These are phyloP conservation scores for Acanthococcus lagerstroemiae DNA, from an alignment of 2,888 invertebrate species.

Conservation along the genomic window DNA sequence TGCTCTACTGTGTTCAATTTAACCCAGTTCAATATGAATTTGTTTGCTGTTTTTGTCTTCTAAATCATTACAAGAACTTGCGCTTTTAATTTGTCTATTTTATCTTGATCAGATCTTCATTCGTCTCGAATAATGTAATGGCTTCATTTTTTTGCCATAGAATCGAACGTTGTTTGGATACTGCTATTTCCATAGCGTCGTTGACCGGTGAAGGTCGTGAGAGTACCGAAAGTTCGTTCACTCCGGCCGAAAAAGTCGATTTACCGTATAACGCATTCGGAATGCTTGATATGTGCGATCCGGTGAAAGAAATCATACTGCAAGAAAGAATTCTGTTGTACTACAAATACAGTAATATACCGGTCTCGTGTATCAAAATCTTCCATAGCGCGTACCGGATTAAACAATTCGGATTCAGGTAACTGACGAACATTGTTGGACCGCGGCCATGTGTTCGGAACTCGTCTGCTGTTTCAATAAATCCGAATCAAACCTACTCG, in stretches of 20 bases:
- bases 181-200: constrained; percentile 80
- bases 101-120: no score
- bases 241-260: constrained; percentile 67
- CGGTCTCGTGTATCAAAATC: constrained; percentile 95
- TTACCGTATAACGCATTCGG: constrained; percentile 88
- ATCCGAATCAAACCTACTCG: neutral
- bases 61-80: no score
- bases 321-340: constrained; percentile 85
- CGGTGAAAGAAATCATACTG: constrained; percentile 79
- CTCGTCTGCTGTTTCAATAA: no score
- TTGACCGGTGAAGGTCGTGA: constrained; percentile 87
- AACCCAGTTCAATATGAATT: no score
- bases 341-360: constrained; percentile 92
- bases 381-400: constrained; percentile 76
- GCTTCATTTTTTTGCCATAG: constrained; percentile 40
- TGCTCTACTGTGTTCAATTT: no score
- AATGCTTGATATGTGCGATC: constrained; percentile 90
- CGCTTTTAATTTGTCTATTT: no score
- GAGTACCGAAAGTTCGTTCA: constrained; percentile 77
- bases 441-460: no score
- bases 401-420: constrained; percentile 76
- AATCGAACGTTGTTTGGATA: constrained; percentile 71
- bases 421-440: constrained; percentile 33
- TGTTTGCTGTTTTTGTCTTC: no score
- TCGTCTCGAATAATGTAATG: neutral